Evolutionary conservation across 2,888 invertebrate genomes (phyloP), one percentile per base, ranked within the genome.

Genomic region (Patella pellucida): DNA sequence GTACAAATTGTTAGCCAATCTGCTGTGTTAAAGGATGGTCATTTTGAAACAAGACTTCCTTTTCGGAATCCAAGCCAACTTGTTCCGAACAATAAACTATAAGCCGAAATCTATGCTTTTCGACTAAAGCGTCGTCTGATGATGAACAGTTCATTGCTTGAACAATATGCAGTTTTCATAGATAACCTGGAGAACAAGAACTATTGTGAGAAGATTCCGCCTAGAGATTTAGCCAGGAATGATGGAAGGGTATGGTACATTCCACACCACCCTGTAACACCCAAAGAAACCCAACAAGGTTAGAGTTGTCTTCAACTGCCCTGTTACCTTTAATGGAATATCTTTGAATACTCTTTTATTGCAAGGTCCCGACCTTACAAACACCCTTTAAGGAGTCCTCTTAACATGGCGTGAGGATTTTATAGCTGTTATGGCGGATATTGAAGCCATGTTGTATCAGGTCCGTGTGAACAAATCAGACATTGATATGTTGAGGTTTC

Each of bases 11-110:
- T 72, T 75, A 27, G 77, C 19, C 31, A 72, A 56, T 56, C 77
- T 16, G 50, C 62, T 1, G n/a, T 41, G 3, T 4, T 69, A 3
- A 62, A 19, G 4, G 71, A 75, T 56, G 72, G 67, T 19, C 77
- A 79, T 62, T 79, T 73, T 69, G 50, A 73, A 52, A 54, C 75
- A n/a, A 51, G 52, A 41, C 69, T 79, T 51, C 77, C 79, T 1
- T 79, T 78, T 68, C 76, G 69, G 31, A 31, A 31, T 16, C 16
- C 19, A 16, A 31, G 69, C 11, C 76, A 72, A 5, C 27, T 50
- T n/a, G 15, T 76, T 68, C 68, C 68, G n/a, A 27, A 70, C 68
- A 76, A 76, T 62, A 56, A 68, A 7, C 11, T n/a, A 15, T 23
- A 56, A 19, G 76, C 75, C n/a, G 67, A 69, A 19, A 51, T 16